Percentiles rank a stretch among this genome's conserved stretches.
Conservation (phyloP, 1,140 invertebrate genomes). For the Bombus soroeensis region DNA sequence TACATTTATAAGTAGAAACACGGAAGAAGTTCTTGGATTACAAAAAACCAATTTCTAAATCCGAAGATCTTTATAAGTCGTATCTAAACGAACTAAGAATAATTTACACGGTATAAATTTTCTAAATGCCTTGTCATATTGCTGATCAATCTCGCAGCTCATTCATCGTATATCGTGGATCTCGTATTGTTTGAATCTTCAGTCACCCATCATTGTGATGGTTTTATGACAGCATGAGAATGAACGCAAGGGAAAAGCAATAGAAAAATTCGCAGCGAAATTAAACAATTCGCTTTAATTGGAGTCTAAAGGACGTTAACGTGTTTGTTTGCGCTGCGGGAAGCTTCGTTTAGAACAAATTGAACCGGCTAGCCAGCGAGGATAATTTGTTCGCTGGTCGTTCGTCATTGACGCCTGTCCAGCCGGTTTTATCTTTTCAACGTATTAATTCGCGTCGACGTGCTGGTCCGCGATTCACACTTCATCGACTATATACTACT, state of each 20-base stretch:
- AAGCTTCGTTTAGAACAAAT: conserved; percentile 15
- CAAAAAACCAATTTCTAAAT: too few species aligned
- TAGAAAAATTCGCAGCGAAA: conserved; percentile 21
- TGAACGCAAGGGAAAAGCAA: neutral
- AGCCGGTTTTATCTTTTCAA: conserved; percentile 18
- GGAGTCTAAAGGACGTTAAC: conserved; percentile 56
- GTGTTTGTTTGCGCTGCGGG: conserved; percentile 48
- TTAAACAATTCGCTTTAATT: conserved; percentile 68
- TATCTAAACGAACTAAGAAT: too few species aligned
- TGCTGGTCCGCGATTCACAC: conserved; percentile 3
- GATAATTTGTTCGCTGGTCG: conserved; percentile 45
- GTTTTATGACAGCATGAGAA: too few species aligned
- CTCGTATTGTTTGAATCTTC: too few species aligned
- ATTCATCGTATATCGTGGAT: too few species aligned
- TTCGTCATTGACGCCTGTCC: conserved; percentile 37
- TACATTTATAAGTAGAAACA: too few species aligned
- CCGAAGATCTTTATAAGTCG: too few species aligned
- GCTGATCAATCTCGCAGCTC: too few species aligned
- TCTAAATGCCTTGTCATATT: too few species aligned
- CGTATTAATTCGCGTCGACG: conserved; percentile 5
- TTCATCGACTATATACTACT: neutral
- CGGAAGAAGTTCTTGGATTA: too few species aligned
- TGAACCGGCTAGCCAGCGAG: conserved; percentile 31
- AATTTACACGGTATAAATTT: too few species aligned
- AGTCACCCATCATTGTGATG: too few species aligned